Evolutionary conservation across 2,113 vertebrate genomes (phyloP).

Genomic region (Entosphenus tridentatus): DNA sequence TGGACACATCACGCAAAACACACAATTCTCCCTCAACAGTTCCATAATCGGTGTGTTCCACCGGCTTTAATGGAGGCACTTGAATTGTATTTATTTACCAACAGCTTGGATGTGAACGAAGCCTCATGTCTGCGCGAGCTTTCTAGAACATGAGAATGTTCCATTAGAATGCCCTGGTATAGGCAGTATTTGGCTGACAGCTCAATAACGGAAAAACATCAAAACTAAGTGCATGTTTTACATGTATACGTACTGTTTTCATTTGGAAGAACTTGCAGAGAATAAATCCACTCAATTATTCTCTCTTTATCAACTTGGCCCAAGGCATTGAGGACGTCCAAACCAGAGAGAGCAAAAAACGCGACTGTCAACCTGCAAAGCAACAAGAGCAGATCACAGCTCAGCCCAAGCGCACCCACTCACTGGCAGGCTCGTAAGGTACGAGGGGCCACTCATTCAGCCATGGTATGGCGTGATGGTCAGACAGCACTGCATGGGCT

Average conservation of each 20-base stretch:
- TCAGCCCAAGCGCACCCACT: neutral
- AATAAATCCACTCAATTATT: slow-evolving; percentile 94
- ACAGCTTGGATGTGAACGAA: too few species aligned
- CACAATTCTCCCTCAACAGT: neutral
- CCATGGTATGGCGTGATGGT: too few species aligned
- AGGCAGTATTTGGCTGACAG: too few species aligned
- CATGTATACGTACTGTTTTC: slow-evolving; percentile 60
- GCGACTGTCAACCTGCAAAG: slow-evolving; percentile 58
- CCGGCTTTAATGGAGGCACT: too few species aligned
- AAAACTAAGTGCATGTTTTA: too few species aligned
- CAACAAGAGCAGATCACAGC: neutral
- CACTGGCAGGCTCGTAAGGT: neutral
- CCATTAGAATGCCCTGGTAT: too few species aligned
- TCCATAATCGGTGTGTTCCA: neutral
- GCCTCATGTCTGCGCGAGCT: too few species aligned
- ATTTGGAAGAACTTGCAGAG: slow-evolving; percentile 80
- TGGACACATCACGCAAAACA: neutral
- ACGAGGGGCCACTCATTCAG: too few species aligned
- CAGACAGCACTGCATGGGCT: too few species aligned
- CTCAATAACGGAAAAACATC: too few species aligned
- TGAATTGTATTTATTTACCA: too few species aligned
- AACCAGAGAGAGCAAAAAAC: slow-evolving; percentile 79
- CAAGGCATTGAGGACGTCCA: slow-evolving; percentile 81
- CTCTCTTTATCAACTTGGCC: slow-evolving; percentile 58
- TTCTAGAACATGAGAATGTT: too few species aligned